A percentile compares a stretch with the other conserved stretches of the same genome.
These are phyloP conservation scores for Fregata magnificens DNA, from an alignment of 2,113 vertebrate species.

Conservation along the genomic window DNA sequence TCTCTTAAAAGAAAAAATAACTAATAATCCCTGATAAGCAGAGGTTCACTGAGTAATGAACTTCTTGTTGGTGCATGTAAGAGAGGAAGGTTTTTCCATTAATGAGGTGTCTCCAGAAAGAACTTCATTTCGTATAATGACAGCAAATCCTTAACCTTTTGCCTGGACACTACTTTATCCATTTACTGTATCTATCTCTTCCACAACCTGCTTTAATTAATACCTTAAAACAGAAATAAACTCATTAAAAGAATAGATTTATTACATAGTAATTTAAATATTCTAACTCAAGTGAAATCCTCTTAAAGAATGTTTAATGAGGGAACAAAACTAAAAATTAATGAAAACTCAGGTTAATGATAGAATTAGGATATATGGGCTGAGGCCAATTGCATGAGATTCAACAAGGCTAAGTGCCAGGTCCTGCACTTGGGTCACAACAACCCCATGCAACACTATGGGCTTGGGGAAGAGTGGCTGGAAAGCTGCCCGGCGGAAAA, in stretches of 20 bases:
- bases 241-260: conserved; percentile 73
- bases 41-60: conserved; percentile 63
- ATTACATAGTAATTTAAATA: conserved; percentile 65
- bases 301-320: conserved; percentile 74
- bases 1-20: conserved; percentile 7
- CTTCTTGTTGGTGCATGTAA: conserved; percentile 50
- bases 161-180: conserved; percentile 60
- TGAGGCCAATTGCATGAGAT: no score
- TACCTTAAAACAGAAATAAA: conserved; percentile 71
- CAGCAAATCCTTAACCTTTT: conserved; percentile 73
- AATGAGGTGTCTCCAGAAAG: conserved; percentile 57
- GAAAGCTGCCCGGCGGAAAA: no score
- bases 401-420: no score
- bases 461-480: no score
- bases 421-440: no score
- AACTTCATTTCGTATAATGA: conserved; percentile 52
- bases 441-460: no score
- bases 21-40: conserved; percentile 28
- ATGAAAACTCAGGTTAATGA: conserved; percentile 42
- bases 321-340: conserved; percentile 31
- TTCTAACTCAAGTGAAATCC: conserved; percentile 66
- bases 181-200: conserved; percentile 45
- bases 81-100: conserved; percentile 53
- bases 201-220: conserved; percentile 71
- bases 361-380: background rate